These are phyloP conservation scores for Aurelia aurita complex sp. Pacific DNA, from an alignment of 30 jellyfish, hydroid and myxozoan species.

Conservation along the genomic window DNA sequence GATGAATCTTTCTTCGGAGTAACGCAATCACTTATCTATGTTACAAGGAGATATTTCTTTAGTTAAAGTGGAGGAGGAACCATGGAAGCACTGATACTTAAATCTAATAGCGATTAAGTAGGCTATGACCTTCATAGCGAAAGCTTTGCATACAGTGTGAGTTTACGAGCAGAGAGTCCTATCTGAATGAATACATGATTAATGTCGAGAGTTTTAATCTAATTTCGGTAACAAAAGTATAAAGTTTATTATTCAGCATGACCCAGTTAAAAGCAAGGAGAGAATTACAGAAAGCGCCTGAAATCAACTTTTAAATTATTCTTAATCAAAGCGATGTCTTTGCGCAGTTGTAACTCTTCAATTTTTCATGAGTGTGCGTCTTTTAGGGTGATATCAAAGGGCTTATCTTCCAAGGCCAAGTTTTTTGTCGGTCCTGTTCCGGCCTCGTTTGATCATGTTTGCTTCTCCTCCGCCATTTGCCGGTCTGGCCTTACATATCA, in stretches of 20 bases:
- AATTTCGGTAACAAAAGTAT: constrained; percentile 34
- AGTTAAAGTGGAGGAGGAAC: constrained; percentile 10
- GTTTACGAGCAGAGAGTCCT: constrained; percentile 5
- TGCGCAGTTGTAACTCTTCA: constrained; percentile 40
- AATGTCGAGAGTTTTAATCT: constrained; percentile 44
- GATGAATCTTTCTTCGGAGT: background rate
- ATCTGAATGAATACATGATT: constrained; percentile 36
- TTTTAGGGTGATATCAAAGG: constrained; percentile 27
- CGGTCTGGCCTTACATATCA: too few relatives aligned
- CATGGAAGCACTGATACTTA: constrained; percentile 30
- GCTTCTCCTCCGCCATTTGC: background rate
- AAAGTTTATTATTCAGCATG: constrained; percentile 12
- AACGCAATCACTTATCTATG: constrained; percentile 2
- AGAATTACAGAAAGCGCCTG: constrained; percentile 54
- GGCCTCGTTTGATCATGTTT: constrained; percentile 39
- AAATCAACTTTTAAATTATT: constrained; percentile 33
- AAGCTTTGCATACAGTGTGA: constrained; percentile 18
- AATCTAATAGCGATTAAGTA: constrained; percentile 43
- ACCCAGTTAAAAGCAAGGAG: constrained; percentile 46
- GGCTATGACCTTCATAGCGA: constrained; percentile 32
- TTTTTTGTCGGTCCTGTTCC: constrained; percentile 41
- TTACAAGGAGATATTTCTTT: constrained; percentile 17
- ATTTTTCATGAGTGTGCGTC: constrained; percentile 57
- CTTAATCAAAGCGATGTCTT: constrained; percentile 22
- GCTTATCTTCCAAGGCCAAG: constrained; percentile 41